These are phyloP conservation scores for Montipora foliosa DNA, from an alignment of 64 coral and sea anemone genomes.

Conservation along the genomic window DNA sequence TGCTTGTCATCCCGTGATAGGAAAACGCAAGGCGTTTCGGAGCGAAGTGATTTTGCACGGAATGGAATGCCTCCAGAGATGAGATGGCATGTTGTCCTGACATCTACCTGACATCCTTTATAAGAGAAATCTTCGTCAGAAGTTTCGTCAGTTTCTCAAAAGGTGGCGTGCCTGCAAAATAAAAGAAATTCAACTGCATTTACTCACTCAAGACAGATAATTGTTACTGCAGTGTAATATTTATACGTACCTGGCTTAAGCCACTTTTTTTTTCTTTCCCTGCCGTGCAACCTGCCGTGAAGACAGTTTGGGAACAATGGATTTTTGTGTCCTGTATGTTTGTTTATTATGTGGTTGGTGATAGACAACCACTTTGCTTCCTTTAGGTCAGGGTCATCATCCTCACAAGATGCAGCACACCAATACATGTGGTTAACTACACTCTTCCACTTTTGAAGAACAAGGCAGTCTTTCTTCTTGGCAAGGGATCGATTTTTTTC, in stretches of 20 bases:
- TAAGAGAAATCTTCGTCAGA: slow-evolving; percentile 13
- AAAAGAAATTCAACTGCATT: no score
- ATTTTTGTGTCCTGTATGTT: slow-evolving; percentile 41
- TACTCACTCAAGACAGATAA: no score
- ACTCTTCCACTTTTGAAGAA: slow-evolving; percentile 15
- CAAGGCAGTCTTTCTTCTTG: slow-evolving; percentile 53
- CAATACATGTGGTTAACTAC: slow-evolving; percentile 68
- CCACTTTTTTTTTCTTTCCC: slow-evolving; percentile 62
- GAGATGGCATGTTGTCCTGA: slow-evolving; percentile 56
- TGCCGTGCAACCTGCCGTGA: slow-evolving; percentile 57
- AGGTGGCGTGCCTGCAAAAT: slow-evolving; percentile 1
- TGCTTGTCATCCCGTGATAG: no score
- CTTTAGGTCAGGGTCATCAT: slow-evolving; percentile 7
- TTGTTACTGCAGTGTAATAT: no score
- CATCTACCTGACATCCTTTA: slow-evolving; percentile 54
- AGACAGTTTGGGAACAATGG: slow-evolving; percentile 44
- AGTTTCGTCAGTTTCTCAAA: slow-evolving; percentile 45
- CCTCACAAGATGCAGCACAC: slow-evolving; percentile 45
- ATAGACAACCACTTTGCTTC: slow-evolving; percentile 57
- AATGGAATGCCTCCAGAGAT: slow-evolving; percentile 63
- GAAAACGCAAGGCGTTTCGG: no score
- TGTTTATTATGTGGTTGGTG: slow-evolving; percentile 43
- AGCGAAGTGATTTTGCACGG: slow-evolving; percentile 66
- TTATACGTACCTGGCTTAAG: slow-evolving; percentile 56
- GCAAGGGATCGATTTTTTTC: slow-evolving; percentile 58